Conservation (phyloP, 1,140 invertebrate genomes). For the Tetragonula clypearis region DNA sequence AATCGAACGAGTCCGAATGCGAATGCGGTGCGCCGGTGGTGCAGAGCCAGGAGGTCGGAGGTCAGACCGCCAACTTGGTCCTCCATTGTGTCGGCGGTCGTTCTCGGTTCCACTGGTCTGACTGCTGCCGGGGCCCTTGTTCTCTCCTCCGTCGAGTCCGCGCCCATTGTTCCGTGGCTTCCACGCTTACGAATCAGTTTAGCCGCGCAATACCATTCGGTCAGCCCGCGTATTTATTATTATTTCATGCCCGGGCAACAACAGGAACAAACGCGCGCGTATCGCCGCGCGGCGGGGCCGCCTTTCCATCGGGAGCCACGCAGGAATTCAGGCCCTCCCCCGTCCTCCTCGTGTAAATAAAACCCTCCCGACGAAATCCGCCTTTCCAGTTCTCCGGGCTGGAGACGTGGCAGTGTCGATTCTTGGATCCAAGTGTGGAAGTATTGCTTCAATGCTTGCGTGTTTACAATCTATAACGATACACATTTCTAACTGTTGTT, state of each 20-base stretch:
- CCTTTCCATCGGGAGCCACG: constrained; percentile 34
- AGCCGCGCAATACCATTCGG: constrained; percentile 66
- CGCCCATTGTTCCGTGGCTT: constrained; percentile 77
- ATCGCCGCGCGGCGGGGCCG: constrained; percentile 20
- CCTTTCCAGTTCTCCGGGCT: background rate
- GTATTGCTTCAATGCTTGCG: no score
- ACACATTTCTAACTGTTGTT: no score
- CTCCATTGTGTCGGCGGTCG: constrained; percentile 77
- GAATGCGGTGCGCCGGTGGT: constrained; percentile 74
- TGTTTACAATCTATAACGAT: no score
- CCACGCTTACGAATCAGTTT: constrained; percentile 80
- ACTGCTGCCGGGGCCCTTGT: constrained; percentile 20
- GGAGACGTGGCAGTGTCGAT: background rate
- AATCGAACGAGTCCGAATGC: constrained; percentile 79
- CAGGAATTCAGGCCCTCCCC: constrained; percentile 44
- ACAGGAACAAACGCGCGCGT: constrained; percentile 32
- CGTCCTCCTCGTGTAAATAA: background rate
- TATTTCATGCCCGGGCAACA: constrained; percentile 57
- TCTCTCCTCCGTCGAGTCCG: constrained; percentile 51
- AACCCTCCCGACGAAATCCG: background rate
- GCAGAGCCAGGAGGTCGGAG: constrained; percentile 74
- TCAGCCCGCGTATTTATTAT: constrained; percentile 66
- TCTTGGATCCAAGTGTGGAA: background rate
- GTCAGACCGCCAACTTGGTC: constrained; percentile 80
- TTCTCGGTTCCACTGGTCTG: constrained; percentile 50